A percentile compares a stretch with the other conserved stretches of the same genome.
phyloP scores from a whole-genome alignment of 2,888 invertebrate species.

The Phengaris alcon region DNA sequence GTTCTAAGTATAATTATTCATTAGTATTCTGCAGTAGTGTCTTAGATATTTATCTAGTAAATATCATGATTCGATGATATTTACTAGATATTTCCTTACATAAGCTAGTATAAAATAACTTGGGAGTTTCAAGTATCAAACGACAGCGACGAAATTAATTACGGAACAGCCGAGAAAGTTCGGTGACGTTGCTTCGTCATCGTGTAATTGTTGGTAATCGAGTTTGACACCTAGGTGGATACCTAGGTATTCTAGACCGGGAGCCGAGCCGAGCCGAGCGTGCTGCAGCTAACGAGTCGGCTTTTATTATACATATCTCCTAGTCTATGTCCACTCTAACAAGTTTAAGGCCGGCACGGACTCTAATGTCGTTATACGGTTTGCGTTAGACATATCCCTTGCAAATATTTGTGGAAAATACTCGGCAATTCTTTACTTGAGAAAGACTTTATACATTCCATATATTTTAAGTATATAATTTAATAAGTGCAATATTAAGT shows the following conservation, averaged over 20 bases:
- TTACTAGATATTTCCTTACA: background rate
- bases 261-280: slow-evolving; percentile 42
- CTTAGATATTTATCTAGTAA: background rate
- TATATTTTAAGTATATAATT: background rate
- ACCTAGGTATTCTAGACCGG: slow-evolving; percentile 41
- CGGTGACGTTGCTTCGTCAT: slow-evolving; percentile 59
- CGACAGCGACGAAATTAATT: slow-evolving; percentile 70
- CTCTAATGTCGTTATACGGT: background rate
- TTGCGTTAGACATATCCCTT: slow-evolving; percentile 4
- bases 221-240: slow-evolving; percentile 59
- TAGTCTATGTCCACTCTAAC: slow-evolving; percentile 30
- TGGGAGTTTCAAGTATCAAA: background rate
- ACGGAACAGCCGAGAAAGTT: slow-evolving; percentile 69
- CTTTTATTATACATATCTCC: slow-evolving; percentile 31
- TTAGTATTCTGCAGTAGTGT: background rate
- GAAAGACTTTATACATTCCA: background rate
- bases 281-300: slow-evolving; percentile 28
- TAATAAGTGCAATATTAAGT: too few species aligned
- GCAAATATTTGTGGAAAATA: background rate
- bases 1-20: too few species aligned
- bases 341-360: background rate
- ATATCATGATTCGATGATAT: background rate
- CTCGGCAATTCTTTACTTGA: background rate
- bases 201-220: slow-evolving; percentile 73
- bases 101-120: background rate